Evolutionary conservation across 2,797 vertebrate species (phyloP).

Genomic region (Acipenser transmontanus): DNA sequence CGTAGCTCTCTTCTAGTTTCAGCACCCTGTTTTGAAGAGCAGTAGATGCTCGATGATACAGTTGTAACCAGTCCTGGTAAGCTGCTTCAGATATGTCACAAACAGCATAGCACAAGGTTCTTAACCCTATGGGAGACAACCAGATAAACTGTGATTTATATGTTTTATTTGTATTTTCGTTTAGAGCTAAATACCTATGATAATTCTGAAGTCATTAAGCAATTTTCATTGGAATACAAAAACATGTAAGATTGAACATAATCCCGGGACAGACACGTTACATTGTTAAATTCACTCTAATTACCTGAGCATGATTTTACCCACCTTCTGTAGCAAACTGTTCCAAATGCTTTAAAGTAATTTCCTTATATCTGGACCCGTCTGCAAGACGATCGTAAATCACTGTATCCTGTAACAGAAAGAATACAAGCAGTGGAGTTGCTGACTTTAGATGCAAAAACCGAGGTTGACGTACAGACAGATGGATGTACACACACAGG

Average conservation of each 20-base stretch:
- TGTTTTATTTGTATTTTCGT: too few relatives aligned
- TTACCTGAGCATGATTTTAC: constrained; percentile 20
- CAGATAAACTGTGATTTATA: too few relatives aligned
- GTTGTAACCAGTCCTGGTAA: constrained; percentile 82
- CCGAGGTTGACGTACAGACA: too few relatives aligned
- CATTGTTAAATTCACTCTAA: too few relatives aligned
- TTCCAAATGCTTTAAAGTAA: constrained; percentile 94
- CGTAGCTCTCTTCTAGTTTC: constrained; percentile 93
- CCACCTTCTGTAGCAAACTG: constrained; percentile 96
- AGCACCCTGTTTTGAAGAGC: constrained; percentile 86
- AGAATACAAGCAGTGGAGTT: constrained; percentile 23
- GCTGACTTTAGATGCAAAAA: too few relatives aligned
- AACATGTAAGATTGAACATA: too few relatives aligned
- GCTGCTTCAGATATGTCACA: constrained; percentile 82
- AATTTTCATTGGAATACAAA: too few relatives aligned
- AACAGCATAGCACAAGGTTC: constrained; percentile 91
- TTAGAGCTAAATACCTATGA: too few relatives aligned
- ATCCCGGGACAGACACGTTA: too few relatives aligned
- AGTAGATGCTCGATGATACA: constrained; percentile 77
- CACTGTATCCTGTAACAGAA: constrained; percentile 81
- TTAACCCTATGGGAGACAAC: constrained; percentile 62
- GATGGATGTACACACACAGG: too few relatives aligned
- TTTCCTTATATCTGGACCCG: constrained; percentile 93
- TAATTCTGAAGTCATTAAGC: too few relatives aligned
- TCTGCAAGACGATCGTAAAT: constrained; percentile 95